phyloP scores from a whole-genome alignment of 2,888 invertebrate species.

The Harmothoe impar region DNA sequence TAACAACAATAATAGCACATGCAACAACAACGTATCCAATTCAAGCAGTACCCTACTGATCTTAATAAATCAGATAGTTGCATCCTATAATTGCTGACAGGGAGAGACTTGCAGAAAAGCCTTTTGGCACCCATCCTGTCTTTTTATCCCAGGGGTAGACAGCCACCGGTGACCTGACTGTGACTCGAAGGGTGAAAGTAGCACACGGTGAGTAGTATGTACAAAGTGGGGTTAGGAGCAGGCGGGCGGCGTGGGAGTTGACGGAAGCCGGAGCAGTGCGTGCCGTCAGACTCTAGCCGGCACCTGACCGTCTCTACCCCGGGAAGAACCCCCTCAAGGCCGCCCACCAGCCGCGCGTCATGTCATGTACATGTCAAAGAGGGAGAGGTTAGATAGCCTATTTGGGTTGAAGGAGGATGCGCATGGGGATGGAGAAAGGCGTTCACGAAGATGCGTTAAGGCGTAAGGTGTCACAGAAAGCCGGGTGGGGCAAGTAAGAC shows the following conservation, averaged over 20 bases:
- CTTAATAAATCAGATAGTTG: too few species aligned
- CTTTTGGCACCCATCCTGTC: too few species aligned
- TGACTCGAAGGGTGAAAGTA: too few species aligned
- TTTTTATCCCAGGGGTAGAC: too few species aligned
- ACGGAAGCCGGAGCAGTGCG: constrained; percentile 34
- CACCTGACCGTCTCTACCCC: neutral
- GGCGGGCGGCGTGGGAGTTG: neutral
- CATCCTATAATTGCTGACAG: too few species aligned
- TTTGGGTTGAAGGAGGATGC: neutral
- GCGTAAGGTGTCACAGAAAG: too few species aligned
- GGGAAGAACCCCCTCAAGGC: constrained; percentile 25
- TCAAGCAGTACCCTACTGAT: too few species aligned
- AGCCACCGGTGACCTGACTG: too few species aligned
- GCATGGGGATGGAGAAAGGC: neutral
- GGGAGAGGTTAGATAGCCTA: neutral
- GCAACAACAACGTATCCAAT: too few species aligned
- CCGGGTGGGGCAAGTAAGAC: neutral
- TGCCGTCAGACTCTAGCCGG: constrained; percentile 4
- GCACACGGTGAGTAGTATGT: neutral
- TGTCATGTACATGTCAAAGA: neutral
- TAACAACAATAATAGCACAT: too few species aligned
- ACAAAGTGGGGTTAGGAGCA: neutral
- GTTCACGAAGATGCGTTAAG: too few species aligned
- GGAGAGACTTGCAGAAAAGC: too few species aligned
- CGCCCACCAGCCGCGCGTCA: neutral